Evolutionary conservation across 2,888 invertebrate genomes (phyloP).

Genomic region (Noctua comes): DNA sequence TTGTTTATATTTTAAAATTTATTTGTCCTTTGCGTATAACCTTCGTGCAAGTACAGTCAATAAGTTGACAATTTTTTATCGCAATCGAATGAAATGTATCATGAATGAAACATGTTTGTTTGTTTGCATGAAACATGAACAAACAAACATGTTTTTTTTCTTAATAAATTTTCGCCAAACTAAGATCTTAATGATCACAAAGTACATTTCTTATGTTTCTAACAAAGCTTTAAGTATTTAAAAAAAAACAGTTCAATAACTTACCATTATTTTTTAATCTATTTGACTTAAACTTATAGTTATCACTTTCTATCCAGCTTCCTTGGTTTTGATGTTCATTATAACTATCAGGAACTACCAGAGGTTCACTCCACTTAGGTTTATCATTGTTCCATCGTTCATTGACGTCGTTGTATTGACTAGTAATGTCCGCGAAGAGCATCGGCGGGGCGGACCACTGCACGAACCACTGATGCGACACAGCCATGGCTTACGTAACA

Average conservation of each 20-base stretch:
- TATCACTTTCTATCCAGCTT: constrained; percentile 51
- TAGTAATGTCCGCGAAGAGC: constrained; percentile 81
- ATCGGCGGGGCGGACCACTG: constrained; percentile 86
- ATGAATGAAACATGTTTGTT: not conserved
- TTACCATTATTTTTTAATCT: constrained; percentile 69
- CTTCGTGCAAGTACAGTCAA: not conserved
- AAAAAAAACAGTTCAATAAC: constrained; percentile 43
- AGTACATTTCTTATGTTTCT: not conserved
- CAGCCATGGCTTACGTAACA: constrained; percentile 80
- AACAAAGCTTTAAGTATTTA: not conserved
- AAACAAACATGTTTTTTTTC: not conserved
- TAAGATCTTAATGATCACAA: not conserved
- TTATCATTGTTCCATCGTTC: constrained; percentile 72
- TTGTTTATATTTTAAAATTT: not conserved
- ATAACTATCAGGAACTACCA: constrained; percentile 57
- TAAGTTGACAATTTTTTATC: not conserved
- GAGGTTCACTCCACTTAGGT: constrained; percentile 65
- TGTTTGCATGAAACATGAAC: not conserved
- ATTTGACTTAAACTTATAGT: constrained; percentile 50
- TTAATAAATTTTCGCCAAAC: not conserved
- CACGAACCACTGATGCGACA: constrained; percentile 88
- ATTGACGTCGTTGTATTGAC: constrained; percentile 78
- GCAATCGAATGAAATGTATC: not conserved
- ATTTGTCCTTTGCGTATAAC: not conserved
- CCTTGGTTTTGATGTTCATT: constrained; percentile 51